Evolutionary conservation across 2,888 invertebrate species (phyloP).

Genomic region (Disparrhopalites patrizii): DNA sequence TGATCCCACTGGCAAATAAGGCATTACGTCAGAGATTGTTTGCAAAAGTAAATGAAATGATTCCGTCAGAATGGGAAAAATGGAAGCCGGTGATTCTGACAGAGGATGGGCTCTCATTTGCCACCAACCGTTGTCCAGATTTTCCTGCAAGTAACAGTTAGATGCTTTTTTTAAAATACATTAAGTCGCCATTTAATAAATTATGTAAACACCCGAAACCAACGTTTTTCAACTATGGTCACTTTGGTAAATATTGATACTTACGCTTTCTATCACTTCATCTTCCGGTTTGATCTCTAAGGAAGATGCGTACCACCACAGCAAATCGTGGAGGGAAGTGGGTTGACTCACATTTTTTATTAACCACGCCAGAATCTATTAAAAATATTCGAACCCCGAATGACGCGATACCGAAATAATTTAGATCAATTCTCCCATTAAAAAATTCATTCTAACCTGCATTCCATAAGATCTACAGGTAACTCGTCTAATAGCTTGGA

Average conservation of each 20-base stretch:
- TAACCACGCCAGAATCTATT: conserved; percentile 87
- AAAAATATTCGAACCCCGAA: conserved; percentile 13
- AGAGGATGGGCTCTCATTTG: conserved; percentile 46
- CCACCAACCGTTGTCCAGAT: conserved; percentile 48
- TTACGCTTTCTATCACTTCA: conserved; percentile 52
- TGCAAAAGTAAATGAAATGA: conserved; percentile 82
- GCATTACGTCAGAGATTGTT: conserved; percentile 87
- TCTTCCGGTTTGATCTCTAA: conserved; percentile 54
- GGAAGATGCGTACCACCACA: conserved; percentile 95
- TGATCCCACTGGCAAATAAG: conserved; percentile 79
- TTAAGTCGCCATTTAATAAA: too few species aligned
- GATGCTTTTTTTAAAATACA: too few species aligned
- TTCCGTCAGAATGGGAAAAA: conserved; percentile 57
- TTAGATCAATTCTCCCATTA: too few species aligned
- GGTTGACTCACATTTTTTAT: conserved; percentile 86
- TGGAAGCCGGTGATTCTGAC: conserved; percentile 44
- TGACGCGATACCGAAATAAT: neutral
- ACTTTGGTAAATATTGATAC: neutral
- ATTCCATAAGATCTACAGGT: conserved; percentile 75
- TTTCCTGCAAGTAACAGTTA: conserved; percentile 36
- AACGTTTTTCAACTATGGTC: too few species aligned
- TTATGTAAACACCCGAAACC: too few species aligned
- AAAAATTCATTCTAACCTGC: conserved; percentile 62
- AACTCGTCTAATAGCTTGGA: conserved; percentile 69
- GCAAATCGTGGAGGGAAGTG: conserved; percentile 84